A percentile compares a stretch with the other conserved stretches of the same genome.
These are phyloP conservation scores for Cecropterus lyciades DNA, from an alignment of 1,140 invertebrate species.

Conservation along the genomic window DNA sequence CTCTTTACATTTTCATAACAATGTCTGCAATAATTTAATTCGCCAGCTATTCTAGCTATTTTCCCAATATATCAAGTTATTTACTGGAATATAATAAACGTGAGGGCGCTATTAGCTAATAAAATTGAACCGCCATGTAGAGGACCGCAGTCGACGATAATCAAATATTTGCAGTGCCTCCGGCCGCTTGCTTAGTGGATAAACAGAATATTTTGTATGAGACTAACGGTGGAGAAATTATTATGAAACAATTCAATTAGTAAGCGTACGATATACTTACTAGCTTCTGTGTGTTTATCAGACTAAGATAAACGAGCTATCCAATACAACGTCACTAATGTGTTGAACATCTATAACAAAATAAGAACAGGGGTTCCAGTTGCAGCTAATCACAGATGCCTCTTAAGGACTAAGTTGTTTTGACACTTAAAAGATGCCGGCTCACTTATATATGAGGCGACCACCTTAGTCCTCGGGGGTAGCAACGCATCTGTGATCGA, in stretches of 20 bases:
- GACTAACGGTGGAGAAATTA: conserved; percentile 15
- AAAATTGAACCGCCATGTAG: conserved; percentile 27
- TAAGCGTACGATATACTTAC: not conserved
- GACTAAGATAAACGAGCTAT: no score
- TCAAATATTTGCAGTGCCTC: conserved; percentile 35
- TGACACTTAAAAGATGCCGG: no score
- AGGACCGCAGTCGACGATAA: conserved; percentile 35
- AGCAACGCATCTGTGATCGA: no score
- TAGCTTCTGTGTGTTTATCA: no score
- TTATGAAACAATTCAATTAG: conserved; percentile 17
- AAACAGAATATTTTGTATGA: conserved; percentile 32
- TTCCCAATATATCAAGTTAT: conserved; percentile 31
- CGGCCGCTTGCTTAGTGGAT: conserved; percentile 32
- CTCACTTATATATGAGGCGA: no score
- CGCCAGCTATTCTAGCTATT: conserved; percentile 4
- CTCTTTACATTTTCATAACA: no score
- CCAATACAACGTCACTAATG: no score
- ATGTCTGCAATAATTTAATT: conserved; percentile 3
- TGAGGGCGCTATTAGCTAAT: conserved; percentile 28
- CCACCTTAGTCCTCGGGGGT: no score
- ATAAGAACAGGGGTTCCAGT: no score
- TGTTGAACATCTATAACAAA: no score
- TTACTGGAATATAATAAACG: conserved; percentile 31
- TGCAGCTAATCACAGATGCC: no score
- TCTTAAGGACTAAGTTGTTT: no score